phyloP scores from a whole-genome alignment of 2,888 invertebrate species.

The Seira ritae region DNA sequence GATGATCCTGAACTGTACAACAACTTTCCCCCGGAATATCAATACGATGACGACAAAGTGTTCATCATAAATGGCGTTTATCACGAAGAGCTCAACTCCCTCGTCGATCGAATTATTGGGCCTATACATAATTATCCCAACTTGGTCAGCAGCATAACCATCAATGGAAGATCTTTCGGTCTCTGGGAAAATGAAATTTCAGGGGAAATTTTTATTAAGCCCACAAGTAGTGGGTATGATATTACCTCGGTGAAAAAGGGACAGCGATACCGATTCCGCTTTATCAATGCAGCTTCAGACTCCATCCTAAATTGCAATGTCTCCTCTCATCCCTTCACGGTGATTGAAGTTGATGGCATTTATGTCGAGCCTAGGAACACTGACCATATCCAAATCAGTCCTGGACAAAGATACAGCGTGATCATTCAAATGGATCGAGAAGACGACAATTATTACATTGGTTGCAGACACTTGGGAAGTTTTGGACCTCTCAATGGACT shows the following conservation, averaged over 20 bases:
- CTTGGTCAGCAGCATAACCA: constrained; percentile 36
- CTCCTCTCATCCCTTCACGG: constrained; percentile 43
- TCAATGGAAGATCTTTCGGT: constrained; percentile 62
- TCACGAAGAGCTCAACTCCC: constrained; percentile 37
- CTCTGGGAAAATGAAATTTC: constrained; percentile 44
- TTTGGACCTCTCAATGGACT: constrained; percentile 59
- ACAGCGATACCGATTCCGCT: constrained; percentile 57
- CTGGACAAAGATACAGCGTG: constrained; percentile 62
- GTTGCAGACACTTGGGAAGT: constrained; percentile 49
- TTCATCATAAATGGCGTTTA: constrained; percentile 63
- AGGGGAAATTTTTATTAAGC: background rate
- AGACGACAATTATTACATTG: constrained; percentile 54
- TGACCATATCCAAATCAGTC: constrained; percentile 46
- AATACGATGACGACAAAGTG: constrained; percentile 61
- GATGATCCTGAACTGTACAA: constrained; percentile 42
- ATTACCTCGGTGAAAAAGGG: constrained; percentile 52
- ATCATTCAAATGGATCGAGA: constrained; percentile 56
- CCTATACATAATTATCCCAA: constrained; percentile 51
- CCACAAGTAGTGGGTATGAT: constrained; percentile 36
- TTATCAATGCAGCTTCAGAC: constrained; percentile 60
- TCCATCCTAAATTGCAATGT: constrained; percentile 55
- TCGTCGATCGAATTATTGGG: constrained; percentile 41
- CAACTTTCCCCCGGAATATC: constrained; percentile 51
- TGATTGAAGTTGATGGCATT: constrained; percentile 66
- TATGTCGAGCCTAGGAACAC: constrained; percentile 39